Conservation (phyloP, 2,797 vertebrate genomes). For the Sorex maritimensis region DNA sequence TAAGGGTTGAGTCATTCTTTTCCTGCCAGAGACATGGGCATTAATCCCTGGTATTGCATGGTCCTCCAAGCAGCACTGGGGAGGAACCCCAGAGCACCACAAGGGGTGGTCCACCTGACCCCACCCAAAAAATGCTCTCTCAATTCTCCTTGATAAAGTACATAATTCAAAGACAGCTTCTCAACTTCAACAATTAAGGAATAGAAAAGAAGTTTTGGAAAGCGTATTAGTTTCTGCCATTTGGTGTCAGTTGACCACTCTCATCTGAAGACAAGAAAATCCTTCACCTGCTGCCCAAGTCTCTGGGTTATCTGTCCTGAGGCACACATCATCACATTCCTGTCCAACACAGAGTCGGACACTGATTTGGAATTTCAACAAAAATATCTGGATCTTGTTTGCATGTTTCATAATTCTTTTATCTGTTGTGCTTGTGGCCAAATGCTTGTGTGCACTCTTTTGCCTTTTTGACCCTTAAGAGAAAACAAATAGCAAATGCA, state of each 20-base stretch:
- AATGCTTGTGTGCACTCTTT: neutral
- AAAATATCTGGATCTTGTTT: neutral
- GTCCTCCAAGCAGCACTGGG: no score
- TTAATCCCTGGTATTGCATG: no score
- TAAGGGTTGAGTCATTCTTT: no score
- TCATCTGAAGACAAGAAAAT: neutral
- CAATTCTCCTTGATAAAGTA: neutral
- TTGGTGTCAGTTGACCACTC: neutral
- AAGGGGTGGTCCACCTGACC: no score
- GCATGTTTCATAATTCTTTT: constrained; percentile 29
- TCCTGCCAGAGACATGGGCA: no score
- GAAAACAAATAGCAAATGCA: neutral
- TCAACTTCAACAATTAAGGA: constrained; percentile 28
- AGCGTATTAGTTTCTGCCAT: neutral
- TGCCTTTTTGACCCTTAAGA: constrained; percentile 42
- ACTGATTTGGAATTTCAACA: neutral
- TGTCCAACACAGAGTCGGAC: neutral
- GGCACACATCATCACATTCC: neutral
- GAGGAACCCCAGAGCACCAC: no score
- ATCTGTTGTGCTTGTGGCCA: neutral
- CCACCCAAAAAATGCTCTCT: neutral
- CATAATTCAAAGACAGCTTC: constrained; percentile 9
- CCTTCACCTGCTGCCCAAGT: neutral
- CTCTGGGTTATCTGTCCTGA: neutral
- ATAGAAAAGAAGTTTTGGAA: neutral